Base-by-base conservation (phyloP, 2,113 vertebrate species). In the Sapayoa aenigma region DNA sequence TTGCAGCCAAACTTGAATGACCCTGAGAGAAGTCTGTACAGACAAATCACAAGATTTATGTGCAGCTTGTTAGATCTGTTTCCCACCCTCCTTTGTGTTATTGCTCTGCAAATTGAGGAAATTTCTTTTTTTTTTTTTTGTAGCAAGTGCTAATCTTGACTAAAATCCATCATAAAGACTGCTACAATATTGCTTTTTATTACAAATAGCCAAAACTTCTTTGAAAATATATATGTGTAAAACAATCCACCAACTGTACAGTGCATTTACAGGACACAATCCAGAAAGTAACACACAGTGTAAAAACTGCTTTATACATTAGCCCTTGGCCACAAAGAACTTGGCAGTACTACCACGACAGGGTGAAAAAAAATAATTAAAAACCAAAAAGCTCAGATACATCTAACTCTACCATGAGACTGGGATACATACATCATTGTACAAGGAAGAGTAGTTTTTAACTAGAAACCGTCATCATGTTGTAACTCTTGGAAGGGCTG, bases 381-480 rank as follows among this genome's bases (percentile, higher is more conserved):
- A 71, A 31, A 1, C 1, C 11, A 7, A 68, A 84, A 42, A 71
- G 53, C 81, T 96, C 83, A 42, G 84, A 85, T 84, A 93, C 90
- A 94, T 91, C 62, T 55, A 92, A 60, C 39, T 92, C 92, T 82
- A 91, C 90, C 62, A 78, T 4, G 60, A 80, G 92, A 80, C 5
- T 55, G 58, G 93, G 81, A 94, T 94, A 92, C 90, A 93, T 59
- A 97, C 93, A 92, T 60, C 69, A 60, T 76, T 59, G 92, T 76
- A 97, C 93, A 94, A 73, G 79, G 86, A 84, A 93, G 3, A 66
- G 53, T n/a, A 55, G 52, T 69, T 91, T 95, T 97, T 98, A 98
- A 87, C 97, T 97, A 30, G 97, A 98, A 84, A 98, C 97, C 4
- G 98, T 98, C 97, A 98, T 98, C 93, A 98, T 97, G 89, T 67